These are phyloP conservation scores for Henricia sp. DNA, from an alignment of 53 echinoderm and acorn worm species.

Conservation along the genomic window DNA sequence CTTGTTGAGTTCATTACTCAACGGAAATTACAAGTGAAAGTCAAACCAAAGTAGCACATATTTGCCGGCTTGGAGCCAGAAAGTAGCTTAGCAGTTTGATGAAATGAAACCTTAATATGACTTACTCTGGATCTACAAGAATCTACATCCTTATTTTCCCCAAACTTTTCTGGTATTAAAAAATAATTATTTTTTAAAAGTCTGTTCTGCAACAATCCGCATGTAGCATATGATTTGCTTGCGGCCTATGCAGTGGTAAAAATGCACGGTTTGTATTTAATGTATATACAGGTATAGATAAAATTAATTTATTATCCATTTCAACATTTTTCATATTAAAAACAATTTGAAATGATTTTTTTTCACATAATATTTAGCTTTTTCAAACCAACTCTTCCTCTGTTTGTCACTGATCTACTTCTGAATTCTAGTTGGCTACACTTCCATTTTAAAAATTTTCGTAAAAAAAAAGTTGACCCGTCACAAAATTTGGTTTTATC, in stretches of 20 bases:
- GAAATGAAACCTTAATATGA: slow-evolving; percentile 24
- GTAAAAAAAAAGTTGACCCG: slow-evolving; percentile 63
- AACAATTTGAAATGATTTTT: slow-evolving; percentile 62
- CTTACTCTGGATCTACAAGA: slow-evolving; percentile 62
- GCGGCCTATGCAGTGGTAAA: slow-evolving; percentile 55
- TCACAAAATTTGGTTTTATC: slow-evolving; percentile 35
- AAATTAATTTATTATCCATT: slow-evolving; percentile 68
- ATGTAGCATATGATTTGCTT: slow-evolving; percentile 30
- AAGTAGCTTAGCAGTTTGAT: slow-evolving; percentile 9
- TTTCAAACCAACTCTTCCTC: slow-evolving; percentile 40
- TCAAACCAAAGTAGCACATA: no score
- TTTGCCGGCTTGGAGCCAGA: background rate
- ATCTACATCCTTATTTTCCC: slow-evolving; percentile 42
- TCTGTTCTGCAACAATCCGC: slow-evolving; percentile 47
- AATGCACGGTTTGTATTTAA: slow-evolving; percentile 52
- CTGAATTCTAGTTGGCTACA: slow-evolving; percentile 51
- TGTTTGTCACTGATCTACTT: slow-evolving; percentile 51
- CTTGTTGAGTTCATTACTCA: background rate
- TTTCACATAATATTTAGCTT: slow-evolving; percentile 45
- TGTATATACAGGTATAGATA: slow-evolving; percentile 72
- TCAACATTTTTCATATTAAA: slow-evolving; percentile 60
- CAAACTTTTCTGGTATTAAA: slow-evolving; percentile 61
- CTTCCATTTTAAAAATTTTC: slow-evolving; percentile 50
- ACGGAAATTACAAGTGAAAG: no score
- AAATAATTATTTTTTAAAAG: slow-evolving; percentile 47